Conservation (phyloP, 2,113 vertebrate species). For the Morone saxatilis region DNA sequence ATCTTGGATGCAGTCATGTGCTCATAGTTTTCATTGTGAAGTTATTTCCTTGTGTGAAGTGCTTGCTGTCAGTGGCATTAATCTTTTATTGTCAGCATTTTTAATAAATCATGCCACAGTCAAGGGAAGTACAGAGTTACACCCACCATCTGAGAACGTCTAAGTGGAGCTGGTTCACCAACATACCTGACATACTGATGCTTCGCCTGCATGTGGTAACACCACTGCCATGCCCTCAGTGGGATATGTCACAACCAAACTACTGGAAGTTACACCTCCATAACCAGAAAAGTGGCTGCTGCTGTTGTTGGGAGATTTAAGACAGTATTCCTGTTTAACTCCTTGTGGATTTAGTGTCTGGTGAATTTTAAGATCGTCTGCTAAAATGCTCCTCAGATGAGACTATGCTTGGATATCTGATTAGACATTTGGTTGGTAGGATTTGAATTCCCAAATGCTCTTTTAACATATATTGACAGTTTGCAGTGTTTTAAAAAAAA, state of each 20-base stretch:
- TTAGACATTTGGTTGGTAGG: not conserved
- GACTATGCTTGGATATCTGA: not conserved
- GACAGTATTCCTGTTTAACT: not conserved
- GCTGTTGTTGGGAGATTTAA: not conserved
- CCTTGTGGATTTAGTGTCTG: not conserved
- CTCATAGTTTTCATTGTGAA: not conserved
- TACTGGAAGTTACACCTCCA: slow-evolving; percentile 17
- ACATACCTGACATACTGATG: slow-evolving; percentile 79
- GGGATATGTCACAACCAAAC: slow-evolving; percentile 62
- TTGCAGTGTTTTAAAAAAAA: not conserved
- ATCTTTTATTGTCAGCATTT: slow-evolving; percentile 20
- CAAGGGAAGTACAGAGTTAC: slow-evolving; percentile 54
- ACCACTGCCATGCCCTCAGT: slow-evolving; percentile 62
- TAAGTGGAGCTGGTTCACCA: slow-evolving; percentile 78
- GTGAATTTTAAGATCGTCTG: not conserved
- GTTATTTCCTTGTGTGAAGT: slow-evolving; percentile 6
- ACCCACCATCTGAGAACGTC: slow-evolving; percentile 52
- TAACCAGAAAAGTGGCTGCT: not conserved
- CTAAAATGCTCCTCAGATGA: not conserved
- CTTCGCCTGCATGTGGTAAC: slow-evolving; percentile 74
- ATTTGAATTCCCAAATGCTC: not conserved
- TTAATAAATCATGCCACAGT: slow-evolving; percentile 52
- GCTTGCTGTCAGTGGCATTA: not conserved
- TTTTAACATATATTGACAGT: not conserved
- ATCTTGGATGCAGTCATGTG: not conserved